Evolutionary conservation across 2,113 vertebrate species (phyloP), one percentile per base, ranked within the genome.

Genomic region (Myiagra hebetior): DNA sequence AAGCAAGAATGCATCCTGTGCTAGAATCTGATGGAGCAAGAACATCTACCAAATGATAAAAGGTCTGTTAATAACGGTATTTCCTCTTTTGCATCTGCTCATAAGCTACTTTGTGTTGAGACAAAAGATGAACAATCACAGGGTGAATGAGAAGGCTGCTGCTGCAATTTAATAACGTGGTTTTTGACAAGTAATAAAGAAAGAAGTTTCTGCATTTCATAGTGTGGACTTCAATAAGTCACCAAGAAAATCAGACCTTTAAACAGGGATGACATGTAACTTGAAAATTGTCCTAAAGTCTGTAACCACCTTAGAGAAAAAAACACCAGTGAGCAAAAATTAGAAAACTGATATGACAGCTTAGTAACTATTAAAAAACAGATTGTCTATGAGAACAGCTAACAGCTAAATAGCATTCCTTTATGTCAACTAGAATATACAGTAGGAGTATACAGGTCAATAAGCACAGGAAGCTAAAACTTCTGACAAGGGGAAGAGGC

Each of bases 181-280:
- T 3, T 67, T 93, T 82, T 82, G 65, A 77, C 13, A 74, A 91
- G 10, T 52, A 80, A 69, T 11, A 77, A 73, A 77, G 47, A 64
- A 70, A 73, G 59, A 67, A 10, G 9, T 4, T 78, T 65, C 33
- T 59, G 26, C 30, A 42, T 90, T 95, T 89, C 3, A 0, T 4
- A 49, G 49, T 6, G 27, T 28, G 16, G 19, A 57, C 33, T 60
- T 63, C 0, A 0, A 1, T 27, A 60, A 20, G 14, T 16, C 41
- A 73, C 47, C n/a, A n/a, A 42, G 42, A 93, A 91, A 93, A 90
- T 63, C 27, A 79, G 52, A 85, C 18, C 35, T 68, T 72, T 87
- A 75, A 55, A 13, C 3, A 74, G 6, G 15, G 41, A 44, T 39
- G 11, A 55, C 57, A 35, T 3, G 47, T 13, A 78, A 57, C 21